phyloP scores from a whole-genome alignment of 1,140 invertebrate genomes.

The Temnothorax longispinosus region DNA sequence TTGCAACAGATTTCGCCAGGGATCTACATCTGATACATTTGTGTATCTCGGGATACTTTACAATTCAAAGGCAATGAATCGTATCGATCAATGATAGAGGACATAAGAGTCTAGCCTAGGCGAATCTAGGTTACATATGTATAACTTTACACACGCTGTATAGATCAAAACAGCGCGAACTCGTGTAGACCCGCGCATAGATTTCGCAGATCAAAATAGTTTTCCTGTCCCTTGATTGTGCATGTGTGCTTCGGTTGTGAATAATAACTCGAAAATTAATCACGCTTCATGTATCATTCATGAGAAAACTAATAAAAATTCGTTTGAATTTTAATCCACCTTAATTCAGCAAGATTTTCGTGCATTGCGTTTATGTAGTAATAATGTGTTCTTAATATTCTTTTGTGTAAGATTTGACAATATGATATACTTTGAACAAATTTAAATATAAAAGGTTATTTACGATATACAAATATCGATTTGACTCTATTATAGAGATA shows the following conservation, averaged over 20 bases:
- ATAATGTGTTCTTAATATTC: too few species aligned
- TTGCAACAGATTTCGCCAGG: too few species aligned
- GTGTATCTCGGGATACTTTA: not conserved
- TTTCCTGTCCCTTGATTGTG: not conserved
- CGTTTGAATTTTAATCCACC: not conserved
- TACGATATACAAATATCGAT: too few species aligned
- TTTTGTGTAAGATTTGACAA: too few species aligned
- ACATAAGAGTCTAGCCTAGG: not conserved
- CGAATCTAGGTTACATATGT: slow-evolving; percentile 30
- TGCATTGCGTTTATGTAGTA: too few species aligned
- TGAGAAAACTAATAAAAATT: not conserved
- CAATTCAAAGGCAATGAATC: slow-evolving; percentile 4
- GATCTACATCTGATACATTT: not conserved
- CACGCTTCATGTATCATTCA: slow-evolving; percentile 3
- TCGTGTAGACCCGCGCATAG: not conserved
- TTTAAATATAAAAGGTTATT: too few species aligned
- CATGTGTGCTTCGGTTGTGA: not conserved
- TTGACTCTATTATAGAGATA: too few species aligned
- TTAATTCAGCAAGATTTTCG: too few species aligned
- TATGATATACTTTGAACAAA: too few species aligned
- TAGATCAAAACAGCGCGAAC: not conserved
- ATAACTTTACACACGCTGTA: slow-evolving; percentile 1
- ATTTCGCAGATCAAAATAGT: slow-evolving; percentile 22
- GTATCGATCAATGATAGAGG: slow-evolving; percentile 31
- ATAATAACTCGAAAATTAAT: not conserved